A percentile compares a stretch with the other conserved stretches of the same genome.
Evolutionary conservation across 2,113 vertebrate species (phyloP).

Genomic region (Perca flavescens): DNA sequence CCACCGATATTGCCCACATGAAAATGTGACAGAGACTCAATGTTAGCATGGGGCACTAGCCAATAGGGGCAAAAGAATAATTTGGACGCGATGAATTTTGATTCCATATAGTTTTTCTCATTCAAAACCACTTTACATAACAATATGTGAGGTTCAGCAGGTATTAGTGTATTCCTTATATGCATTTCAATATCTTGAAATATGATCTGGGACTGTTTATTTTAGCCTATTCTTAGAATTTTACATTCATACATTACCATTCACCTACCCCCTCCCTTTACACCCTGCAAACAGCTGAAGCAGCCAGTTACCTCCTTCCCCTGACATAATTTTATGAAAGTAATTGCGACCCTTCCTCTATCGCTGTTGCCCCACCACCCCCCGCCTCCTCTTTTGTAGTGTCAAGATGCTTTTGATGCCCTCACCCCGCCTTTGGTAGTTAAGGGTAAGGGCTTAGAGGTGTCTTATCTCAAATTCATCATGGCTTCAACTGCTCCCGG

Average conservation of each 20-base stretch:
- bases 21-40: too few relatives aligned
- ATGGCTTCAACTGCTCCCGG: slow-evolving; percentile 66
- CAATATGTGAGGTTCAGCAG: background rate
- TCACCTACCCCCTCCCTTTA: slow-evolving; percentile 8
- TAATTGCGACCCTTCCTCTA: slow-evolving; percentile 51
- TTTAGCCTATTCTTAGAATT: background rate
- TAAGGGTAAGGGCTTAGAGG: slow-evolving; percentile 69
- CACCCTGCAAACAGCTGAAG: slow-evolving; percentile 40
- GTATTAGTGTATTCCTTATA: too few relatives aligned
- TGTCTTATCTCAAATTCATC: slow-evolving; percentile 78
- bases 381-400: slow-evolving; percentile 13
- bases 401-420: slow-evolving; percentile 59
- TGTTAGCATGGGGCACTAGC: background rate
- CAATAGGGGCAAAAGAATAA: background rate
- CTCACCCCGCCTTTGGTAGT: slow-evolving; percentile 48
- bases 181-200: background rate
- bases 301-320: slow-evolving; percentile 10
- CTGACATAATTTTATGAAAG: slow-evolving; percentile 49
- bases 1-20: too few relatives aligned
- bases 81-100: background rate
- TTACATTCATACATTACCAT: background rate
- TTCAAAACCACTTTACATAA: background rate
- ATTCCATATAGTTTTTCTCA: background rate
- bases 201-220: background rate
- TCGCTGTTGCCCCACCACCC: slow-evolving; percentile 3